Evolutionary conservation across 53 echinoderm and acorn worm species (phyloP).

Genomic region (Patiria pectinifera): DNA sequence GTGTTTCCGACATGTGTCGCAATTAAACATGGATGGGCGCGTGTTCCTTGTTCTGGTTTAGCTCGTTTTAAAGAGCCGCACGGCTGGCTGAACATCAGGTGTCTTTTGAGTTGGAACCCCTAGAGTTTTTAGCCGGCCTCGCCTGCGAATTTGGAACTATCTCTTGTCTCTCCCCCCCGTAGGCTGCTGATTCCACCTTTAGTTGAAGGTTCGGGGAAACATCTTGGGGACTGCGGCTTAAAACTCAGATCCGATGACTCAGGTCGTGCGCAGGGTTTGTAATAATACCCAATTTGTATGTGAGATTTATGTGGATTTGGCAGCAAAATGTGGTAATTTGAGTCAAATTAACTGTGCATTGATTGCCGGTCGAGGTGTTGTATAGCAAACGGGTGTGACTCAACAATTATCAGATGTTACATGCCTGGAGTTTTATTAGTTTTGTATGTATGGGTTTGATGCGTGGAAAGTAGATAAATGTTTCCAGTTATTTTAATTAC

Average conservation of each 20-base stretch:
- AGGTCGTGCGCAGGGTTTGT: constrained; percentile 39
- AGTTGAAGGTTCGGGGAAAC: neutral
- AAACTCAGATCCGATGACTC: constrained; percentile 11
- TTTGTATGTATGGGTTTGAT: neutral
- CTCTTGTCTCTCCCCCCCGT: constrained; percentile 4
- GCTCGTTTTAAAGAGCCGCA: constrained; percentile 39
- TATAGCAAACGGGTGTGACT: constrained; percentile 16
- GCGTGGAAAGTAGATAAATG: no score
- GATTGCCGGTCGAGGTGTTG: constrained; percentile 27
- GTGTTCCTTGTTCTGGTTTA: neutral
- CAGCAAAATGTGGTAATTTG: constrained; percentile 25
- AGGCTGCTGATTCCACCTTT: constrained; percentile 34
- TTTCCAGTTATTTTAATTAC: no score
- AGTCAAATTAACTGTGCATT: constrained; percentile 33
- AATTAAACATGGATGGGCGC: constrained; percentile 64
- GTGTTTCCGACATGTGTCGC: constrained; percentile 59
- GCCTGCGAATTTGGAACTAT: constrained; percentile 21
- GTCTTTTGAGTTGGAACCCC: constrained; percentile 19
- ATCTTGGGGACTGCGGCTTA: neutral
- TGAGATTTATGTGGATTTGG: constrained; percentile 53
- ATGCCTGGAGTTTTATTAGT: neutral
- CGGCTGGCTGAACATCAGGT: constrained; percentile 51
- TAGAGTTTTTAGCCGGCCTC: constrained; percentile 14
- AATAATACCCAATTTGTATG: constrained; percentile 63
- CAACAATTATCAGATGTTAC: neutral